These are phyloP conservation scores for Machimus rusticus DNA, from an alignment of 2,888 invertebrate species.

Conservation along the genomic window DNA sequence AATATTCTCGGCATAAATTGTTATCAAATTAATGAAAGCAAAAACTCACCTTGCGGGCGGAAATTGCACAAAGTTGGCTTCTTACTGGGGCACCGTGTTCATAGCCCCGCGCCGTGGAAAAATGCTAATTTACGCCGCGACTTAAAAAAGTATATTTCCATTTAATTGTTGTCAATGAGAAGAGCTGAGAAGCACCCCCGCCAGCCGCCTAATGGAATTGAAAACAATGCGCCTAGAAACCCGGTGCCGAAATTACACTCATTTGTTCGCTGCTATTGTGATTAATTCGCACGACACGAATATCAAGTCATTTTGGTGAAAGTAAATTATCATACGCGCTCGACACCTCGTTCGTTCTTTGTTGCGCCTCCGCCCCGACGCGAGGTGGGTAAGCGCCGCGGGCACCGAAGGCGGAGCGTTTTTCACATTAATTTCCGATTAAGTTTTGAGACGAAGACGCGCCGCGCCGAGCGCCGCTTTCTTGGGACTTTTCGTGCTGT, in stretches of 20 bases:
- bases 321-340: constrained; percentile 8
- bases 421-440: background rate
- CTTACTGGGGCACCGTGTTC: background rate
- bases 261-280: background rate
- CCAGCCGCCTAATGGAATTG: background rate
- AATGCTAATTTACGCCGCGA: background rate
- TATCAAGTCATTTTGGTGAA: constrained; percentile 1
- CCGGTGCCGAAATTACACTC: background rate
- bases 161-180: background rate
- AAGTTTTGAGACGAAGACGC: background rate
- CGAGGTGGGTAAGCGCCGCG: background rate
- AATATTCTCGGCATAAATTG: background rate
- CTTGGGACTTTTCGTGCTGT: background rate
- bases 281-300: background rate
- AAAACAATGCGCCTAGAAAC: background rate
- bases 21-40: background rate
- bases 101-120: background rate
- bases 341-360: background rate
- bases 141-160: background rate
- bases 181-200: background rate
- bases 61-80: background rate
- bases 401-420: background rate
- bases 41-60: background rate
- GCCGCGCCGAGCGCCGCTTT: background rate
- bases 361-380: background rate